phyloP scores from a whole-genome alignment of 37 sponge, comb jelly and placozoan species.

The Hormiphora californensis region DNA sequence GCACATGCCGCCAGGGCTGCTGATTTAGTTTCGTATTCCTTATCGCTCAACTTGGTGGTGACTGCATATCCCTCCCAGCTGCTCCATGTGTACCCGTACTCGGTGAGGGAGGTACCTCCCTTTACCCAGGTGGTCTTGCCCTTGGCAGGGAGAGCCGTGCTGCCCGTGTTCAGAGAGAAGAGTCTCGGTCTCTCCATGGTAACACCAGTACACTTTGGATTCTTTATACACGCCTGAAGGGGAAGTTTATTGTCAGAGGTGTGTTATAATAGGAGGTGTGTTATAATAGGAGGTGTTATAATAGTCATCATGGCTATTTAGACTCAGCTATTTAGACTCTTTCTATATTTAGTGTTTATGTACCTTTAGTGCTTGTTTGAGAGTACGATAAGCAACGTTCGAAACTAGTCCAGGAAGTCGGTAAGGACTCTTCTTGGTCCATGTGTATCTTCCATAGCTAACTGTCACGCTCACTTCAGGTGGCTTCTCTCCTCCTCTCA shows the following conservation, averaged over 20 bases:
- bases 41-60: not conserved
- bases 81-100: conserved; percentile 5
- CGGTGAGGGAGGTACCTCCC: not conserved
- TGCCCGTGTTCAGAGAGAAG: conserved; percentile 12
- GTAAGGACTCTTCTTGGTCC: not conserved
- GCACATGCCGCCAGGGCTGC: not conserved
- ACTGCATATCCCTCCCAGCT: not conserved
- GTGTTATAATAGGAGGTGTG: not conserved
- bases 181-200: not conserved
- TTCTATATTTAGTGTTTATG: not conserved
- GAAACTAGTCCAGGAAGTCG: not conserved
- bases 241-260: not conserved
- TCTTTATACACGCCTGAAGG: not conserved
- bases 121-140: not conserved
- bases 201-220: not conserved
- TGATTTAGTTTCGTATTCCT: not conserved
- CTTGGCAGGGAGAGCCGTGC: not conserved
- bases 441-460: not conserved
- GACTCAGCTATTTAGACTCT: too few relatives aligned
- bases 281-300: not conserved
- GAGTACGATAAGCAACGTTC: not conserved
- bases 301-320: too few relatives aligned
- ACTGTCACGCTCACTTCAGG: not conserved
- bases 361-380: not conserved
- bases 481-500: conserved; percentile 1